Evolutionary conservation across 2,888 invertebrate genomes (phyloP).

Genomic region (Phyto melanocephala): DNA sequence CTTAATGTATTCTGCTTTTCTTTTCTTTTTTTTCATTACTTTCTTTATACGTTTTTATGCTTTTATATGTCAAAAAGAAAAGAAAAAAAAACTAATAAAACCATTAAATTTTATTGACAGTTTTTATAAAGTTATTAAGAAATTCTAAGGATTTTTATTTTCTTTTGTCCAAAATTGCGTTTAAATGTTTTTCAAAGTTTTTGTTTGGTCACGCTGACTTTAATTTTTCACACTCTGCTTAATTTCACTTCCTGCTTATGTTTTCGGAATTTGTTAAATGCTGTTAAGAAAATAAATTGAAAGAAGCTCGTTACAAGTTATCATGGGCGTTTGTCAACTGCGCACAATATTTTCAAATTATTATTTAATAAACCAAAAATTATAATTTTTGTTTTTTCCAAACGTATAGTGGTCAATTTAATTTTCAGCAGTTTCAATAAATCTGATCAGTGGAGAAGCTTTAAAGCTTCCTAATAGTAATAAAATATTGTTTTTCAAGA

Average conservation of each 20-base stretch:
- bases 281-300: background rate
- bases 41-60: conserved; percentile 3
- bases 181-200: background rate
- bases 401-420: too few species aligned
- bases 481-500: too few species aligned
- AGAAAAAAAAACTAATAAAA: conserved; percentile 34
- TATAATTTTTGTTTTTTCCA: too few species aligned
- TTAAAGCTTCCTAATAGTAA: too few species aligned
- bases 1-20: background rate
- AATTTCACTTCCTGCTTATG: background rate
- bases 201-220: background rate
- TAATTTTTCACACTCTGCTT: background rate
- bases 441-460: too few species aligned
- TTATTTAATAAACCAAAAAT: too few species aligned
- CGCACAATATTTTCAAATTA: too few species aligned
- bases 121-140: conserved; percentile 34
- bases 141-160: conserved; percentile 10
- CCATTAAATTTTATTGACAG: conserved; percentile 55
- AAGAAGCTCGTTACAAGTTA: too few species aligned
- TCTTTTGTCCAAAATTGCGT: conserved; percentile 1
- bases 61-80: too few species aligned
- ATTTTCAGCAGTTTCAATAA: too few species aligned
- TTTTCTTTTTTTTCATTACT: background rate
- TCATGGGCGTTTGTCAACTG: too few species aligned
- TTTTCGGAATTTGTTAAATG: background rate